These are phyloP conservation scores for Xiphophorus hellerii DNA, from an alignment of 2,113 vertebrate species.

Conservation along the genomic window DNA sequence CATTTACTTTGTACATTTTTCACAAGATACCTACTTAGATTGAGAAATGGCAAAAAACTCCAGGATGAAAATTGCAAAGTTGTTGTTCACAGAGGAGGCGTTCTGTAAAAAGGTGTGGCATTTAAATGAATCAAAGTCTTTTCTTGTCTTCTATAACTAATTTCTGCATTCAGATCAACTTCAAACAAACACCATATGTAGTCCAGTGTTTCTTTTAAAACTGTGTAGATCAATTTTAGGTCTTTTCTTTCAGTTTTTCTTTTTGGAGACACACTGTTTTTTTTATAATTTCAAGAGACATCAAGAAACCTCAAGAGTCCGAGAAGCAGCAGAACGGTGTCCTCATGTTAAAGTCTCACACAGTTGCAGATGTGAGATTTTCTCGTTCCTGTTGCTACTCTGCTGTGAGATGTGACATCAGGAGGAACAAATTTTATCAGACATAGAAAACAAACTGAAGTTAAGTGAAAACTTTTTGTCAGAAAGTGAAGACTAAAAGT, in stretches of 20 bases:
- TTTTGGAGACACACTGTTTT: not conserved
- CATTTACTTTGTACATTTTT: too few species aligned
- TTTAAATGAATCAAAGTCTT: not conserved
- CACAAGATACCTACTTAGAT: too few species aligned
- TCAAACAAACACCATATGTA: not conserved
- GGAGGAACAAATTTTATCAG: too few species aligned
- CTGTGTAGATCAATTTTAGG: not conserved
- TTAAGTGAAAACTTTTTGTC: too few species aligned
- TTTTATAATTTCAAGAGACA: too few species aligned
- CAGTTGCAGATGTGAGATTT: slow-evolving; percentile 53
- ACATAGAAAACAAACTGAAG: too few species aligned
- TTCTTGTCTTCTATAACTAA: not conserved
- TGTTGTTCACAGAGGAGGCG: not conserved
- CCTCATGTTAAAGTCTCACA: slow-evolving; percentile 56
- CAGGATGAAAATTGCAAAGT: not conserved
- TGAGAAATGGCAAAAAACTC: too few species aligned
- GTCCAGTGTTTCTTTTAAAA: not conserved
- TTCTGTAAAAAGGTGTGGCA: too few species aligned
- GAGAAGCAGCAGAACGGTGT: slow-evolving; percentile 29
- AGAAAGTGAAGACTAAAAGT: too few species aligned
- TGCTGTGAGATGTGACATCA: slow-evolving; percentile 18
- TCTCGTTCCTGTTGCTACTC: slow-evolving; percentile 23
- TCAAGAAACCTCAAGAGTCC: slow-evolving; percentile 22
- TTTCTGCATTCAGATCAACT: not conserved
- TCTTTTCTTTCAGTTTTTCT: not conserved